Evolutionary conservation across 1,140 invertebrate genomes (phyloP).

Genomic region (Asbolus verrucosus): DNA sequence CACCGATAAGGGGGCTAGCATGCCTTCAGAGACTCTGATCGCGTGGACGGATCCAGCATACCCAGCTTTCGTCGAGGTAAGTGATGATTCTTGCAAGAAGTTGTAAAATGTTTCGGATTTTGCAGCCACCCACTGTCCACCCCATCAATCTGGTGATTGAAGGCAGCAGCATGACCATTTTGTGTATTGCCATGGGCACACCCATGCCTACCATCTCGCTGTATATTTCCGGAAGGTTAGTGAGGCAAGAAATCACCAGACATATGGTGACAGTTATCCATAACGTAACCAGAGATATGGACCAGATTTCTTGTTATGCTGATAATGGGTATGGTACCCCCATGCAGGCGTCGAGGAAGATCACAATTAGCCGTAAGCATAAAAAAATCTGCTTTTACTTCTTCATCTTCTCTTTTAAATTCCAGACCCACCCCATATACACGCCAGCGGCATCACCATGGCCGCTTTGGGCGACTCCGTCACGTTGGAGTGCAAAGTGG

Average conservation of each 20-base stretch:
- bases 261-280: slow-evolving; percentile 86
- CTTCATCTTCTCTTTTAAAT: slow-evolving; percentile 13
- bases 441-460: slow-evolving; percentile 80
- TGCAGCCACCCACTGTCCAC: slow-evolving; percentile 82
- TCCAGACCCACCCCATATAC: slow-evolving; percentile 79
- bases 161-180: slow-evolving; percentile 84
- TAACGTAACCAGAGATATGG: slow-evolving; percentile 85
- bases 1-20: slow-evolving; percentile 74
- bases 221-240: slow-evolving; percentile 80
- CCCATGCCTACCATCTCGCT: slow-evolving; percentile 85
- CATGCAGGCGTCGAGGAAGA: slow-evolving; percentile 81
- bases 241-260: slow-evolving; percentile 79
- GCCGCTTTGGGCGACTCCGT: slow-evolving; percentile 78
- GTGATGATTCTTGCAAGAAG: slow-evolving; percentile 38
- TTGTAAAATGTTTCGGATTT: slow-evolving; percentile 46
- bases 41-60: slow-evolving; percentile 89
- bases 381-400: too few species aligned
- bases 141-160: slow-evolving; percentile 84
- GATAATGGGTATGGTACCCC: slow-evolving; percentile 88
- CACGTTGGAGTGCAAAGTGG: slow-evolving; percentile 79
- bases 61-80: slow-evolving; percentile 85
- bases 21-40: slow-evolving; percentile 82
- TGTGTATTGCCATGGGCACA: slow-evolving; percentile 84
- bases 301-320: slow-evolving; percentile 85
- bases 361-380: slow-evolving; percentile 83